A percentile compares a stretch with the other conserved stretches of the same genome.
These are phyloP conservation scores for Lasioglossum oenotherae DNA, from an alignment of 2,888 invertebrate genomes.

Conservation along the genomic window DNA sequence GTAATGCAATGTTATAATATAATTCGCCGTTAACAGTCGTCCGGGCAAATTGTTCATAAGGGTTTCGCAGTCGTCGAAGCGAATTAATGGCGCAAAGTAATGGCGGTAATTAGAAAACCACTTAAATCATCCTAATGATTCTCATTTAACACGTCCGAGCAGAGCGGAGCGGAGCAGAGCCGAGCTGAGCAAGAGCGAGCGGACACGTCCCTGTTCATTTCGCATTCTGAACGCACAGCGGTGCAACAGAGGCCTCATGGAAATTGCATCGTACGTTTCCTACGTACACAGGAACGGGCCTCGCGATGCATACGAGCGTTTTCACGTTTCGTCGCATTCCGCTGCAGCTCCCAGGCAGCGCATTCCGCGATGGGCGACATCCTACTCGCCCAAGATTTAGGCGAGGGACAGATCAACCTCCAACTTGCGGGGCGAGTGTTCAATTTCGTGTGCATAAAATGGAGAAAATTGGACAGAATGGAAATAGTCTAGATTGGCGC, in stretches of 20 bases:
- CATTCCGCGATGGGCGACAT: background rate
- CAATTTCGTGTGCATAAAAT: too few relatives aligned
- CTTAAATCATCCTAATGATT: constrained; percentile 53
- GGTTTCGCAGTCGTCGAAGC: constrained; percentile 37
- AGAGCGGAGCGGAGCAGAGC: background rate
- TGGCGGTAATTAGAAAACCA: constrained; percentile 50
- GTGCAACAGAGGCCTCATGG: constrained; percentile 34
- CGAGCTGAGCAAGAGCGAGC: background rate
- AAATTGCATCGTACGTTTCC: constrained; percentile 40
- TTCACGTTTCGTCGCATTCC: constrained; percentile 23
- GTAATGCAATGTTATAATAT: constrained; percentile 25
- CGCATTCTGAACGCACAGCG: constrained; percentile 38
- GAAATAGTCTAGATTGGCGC: too few relatives aligned
- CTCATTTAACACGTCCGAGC: constrained; percentile 45
- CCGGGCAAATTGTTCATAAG: constrained; percentile 28
- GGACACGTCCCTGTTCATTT: constrained; percentile 40
- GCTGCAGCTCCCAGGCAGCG: background rate
- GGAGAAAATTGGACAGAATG: too few relatives aligned
- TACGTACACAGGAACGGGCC: constrained; percentile 23
- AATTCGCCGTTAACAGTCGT: constrained; percentile 14
- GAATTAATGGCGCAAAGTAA: constrained; percentile 39
- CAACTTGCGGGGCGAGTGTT: background rate
- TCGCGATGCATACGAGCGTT: constrained; percentile 32
- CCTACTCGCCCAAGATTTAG: background rate
- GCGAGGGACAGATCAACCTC: background rate